A percentile compares a stretch with the other conserved stretches of the same genome.
Evolutionary conservation across 2,888 invertebrate species (phyloP).

Genomic region (Lagria hirta): DNA sequence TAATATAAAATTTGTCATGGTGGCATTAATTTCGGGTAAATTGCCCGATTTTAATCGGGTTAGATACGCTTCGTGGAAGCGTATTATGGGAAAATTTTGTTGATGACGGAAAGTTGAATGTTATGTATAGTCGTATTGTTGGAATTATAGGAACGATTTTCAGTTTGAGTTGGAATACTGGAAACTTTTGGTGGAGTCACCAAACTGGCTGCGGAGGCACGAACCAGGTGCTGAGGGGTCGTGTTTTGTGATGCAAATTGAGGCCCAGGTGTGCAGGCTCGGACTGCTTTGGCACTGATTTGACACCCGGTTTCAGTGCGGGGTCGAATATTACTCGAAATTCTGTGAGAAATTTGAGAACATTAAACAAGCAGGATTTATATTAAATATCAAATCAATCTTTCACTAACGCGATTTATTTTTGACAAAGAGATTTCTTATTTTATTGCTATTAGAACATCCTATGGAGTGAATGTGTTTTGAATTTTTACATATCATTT

Average conservation of each 20-base stretch:
- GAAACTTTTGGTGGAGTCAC: slow-evolving; percentile 3
- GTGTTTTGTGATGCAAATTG: slow-evolving; percentile 15
- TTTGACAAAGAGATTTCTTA: too few relatives aligned
- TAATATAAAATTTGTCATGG: slow-evolving; percentile 39
- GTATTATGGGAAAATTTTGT: slow-evolving; percentile 7
- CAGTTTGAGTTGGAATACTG: slow-evolving; percentile 7
- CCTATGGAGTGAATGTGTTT: too few relatives aligned
- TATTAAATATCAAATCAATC: too few relatives aligned
- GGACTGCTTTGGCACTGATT: background rate
- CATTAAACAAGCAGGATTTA: too few relatives aligned
- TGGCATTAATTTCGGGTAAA: slow-evolving; percentile 32
- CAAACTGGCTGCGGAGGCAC: background rate
- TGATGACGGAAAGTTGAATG: too few relatives aligned
- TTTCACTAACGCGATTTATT: too few relatives aligned
- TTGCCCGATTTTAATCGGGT: slow-evolving; percentile 15
- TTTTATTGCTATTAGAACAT: too few relatives aligned
- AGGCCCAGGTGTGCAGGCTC: slow-evolving; percentile 9
- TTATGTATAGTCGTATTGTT: too few relatives aligned
- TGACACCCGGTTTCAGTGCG: too few relatives aligned
- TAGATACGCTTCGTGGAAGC: slow-evolving; percentile 4
- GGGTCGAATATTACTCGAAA: too few relatives aligned
- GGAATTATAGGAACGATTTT: slow-evolving; percentile 6
- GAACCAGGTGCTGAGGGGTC: slow-evolving; percentile 11
- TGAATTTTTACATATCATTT: too few relatives aligned
- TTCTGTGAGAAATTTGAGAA: too few relatives aligned